Base-by-base conservation (phyloP, 2,113 vertebrate species). In the Vidua chalybeata region DNA sequence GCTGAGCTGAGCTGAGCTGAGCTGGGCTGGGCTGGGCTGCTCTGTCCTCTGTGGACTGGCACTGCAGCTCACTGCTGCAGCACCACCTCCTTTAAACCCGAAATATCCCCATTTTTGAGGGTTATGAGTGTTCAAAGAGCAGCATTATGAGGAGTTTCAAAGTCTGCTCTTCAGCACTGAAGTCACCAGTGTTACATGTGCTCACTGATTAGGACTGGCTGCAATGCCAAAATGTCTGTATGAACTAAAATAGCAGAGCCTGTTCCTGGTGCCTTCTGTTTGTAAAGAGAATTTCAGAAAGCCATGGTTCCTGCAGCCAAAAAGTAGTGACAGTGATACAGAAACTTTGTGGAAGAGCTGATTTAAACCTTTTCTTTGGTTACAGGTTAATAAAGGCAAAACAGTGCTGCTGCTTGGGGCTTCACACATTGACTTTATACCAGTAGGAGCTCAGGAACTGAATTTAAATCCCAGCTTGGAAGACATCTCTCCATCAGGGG, bases 101-200 rank as follows among this genome's bases (percentile, higher is more conserved):
- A 82, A 31, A 63, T 10, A 37, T 55, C 18, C 54, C 22, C 3
- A 0, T 14, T 68, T 85, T 7, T 1, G 1, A 68, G 54, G 43
- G 23, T 55, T 35, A 30, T 39, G 23, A 35, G 17, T 0, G 0
- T 6, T 37, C 0, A 1, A 61, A 64, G 49, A 83, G 35, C 63
- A 77, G 59, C 20, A 13, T 35, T 6, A 5, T 16, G 12, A 49
- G 48, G 30, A 52, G 14, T 81, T 66, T 81, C 3, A 2, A 74
- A 87, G 51, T 23, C 41, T 24, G 5, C 35, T 69, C 37, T 62
- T 45, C 28, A 58, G 23, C 13, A 3, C 0, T 68, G 54, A 62
- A 94, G 22, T n/a, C 89, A 62, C 15, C 48, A 51, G 33, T 20
- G 28, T 33, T 84, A 41, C 1, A 2, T 69, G 90, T 82, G 52